Conservation (phyloP, 2,113 vertebrate species). For the Apistogramma diplotaenia region DNA sequence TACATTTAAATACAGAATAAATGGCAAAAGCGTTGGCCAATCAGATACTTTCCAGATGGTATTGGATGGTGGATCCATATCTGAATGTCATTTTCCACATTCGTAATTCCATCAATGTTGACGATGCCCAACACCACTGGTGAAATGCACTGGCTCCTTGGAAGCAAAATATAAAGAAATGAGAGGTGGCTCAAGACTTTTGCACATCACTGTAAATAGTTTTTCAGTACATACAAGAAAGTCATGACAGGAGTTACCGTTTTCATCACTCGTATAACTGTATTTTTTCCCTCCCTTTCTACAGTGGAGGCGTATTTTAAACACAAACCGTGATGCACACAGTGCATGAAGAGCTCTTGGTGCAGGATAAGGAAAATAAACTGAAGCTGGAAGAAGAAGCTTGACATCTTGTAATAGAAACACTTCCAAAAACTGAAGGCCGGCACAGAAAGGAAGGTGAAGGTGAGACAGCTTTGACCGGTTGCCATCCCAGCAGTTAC, state of each 20-base stretch:
- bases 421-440: background rate
- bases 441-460: background rate
- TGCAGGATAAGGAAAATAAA: background rate
- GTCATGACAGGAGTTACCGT: background rate
- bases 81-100: background rate
- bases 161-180: background rate
- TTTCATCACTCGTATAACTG: background rate
- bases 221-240: background rate
- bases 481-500: background rate
- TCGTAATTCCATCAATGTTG: background rate
- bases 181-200: background rate
- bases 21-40: background rate
- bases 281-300: conserved; percentile 24
- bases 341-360: background rate
- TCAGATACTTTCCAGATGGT: background rate
- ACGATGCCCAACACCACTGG: background rate
- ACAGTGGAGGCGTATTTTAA: conserved; percentile 96
- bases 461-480: background rate
- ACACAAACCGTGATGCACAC: conserved; percentile 86
- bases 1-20: too few species aligned
- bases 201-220: background rate
- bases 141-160: background rate
- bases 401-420: background rate
- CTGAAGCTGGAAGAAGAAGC: background rate
- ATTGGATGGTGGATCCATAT: background rate